These are phyloP conservation scores for Sebastolobus alascanus DNA, from an alignment of 2,797 vertebrate genomes.

Conservation along the genomic window DNA sequence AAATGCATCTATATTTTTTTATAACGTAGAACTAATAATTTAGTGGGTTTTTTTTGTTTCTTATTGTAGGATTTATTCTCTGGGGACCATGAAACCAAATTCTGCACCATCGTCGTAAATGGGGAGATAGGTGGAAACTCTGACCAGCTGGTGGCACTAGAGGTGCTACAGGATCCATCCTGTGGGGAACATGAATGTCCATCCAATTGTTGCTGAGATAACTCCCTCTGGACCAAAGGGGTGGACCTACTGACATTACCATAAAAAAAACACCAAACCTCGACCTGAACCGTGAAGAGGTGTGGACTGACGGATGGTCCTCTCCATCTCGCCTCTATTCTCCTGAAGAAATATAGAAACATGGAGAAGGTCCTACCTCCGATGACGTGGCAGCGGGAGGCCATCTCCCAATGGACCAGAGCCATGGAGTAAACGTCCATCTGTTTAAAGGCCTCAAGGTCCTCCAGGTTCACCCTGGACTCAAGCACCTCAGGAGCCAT, in stretches of 20 bases:
- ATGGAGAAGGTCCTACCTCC: slow-evolving; percentile 80
- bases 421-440: slow-evolving; percentile 95
- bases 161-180: too few relatives aligned
- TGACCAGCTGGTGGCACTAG: too few relatives aligned
- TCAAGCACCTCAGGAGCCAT: slow-evolving; percentile 94
- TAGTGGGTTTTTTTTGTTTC: too few relatives aligned
- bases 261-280: background rate
- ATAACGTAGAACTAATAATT: too few relatives aligned
- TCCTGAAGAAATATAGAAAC: background rate
- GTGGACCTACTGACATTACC: too few relatives aligned
- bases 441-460: slow-evolving; percentile 93
- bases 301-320: background rate
- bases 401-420: slow-evolving; percentile 93
- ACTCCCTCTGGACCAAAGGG: too few relatives aligned
- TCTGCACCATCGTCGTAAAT: too few relatives aligned
- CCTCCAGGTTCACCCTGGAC: slow-evolving; percentile 93
- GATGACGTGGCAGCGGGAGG: slow-evolving; percentile 88
- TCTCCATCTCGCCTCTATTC: background rate
- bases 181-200: background rate
- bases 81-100: too few relatives aligned
- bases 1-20: too few relatives aligned
- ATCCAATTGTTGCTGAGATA: background rate
- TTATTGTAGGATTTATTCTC: too few relatives aligned
- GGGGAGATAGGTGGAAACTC: too few relatives aligned
- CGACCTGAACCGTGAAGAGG: background rate